Evolutionary conservation across 2,113 vertebrate genomes (phyloP).

Genomic region (Ochotona curzoniae): DNA sequence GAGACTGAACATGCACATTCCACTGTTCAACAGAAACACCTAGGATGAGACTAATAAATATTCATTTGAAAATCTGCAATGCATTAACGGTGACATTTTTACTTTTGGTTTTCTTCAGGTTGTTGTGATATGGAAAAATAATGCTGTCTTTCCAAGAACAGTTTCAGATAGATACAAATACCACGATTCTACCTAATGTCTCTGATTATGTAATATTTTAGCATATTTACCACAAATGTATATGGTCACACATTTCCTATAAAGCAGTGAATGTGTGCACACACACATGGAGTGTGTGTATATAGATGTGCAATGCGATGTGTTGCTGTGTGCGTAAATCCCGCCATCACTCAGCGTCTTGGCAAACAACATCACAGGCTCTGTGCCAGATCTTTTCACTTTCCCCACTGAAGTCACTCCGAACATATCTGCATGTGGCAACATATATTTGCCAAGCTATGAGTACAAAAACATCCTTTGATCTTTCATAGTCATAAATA

Average conservation of each 20-base stretch:
- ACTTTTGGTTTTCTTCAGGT: not conserved
- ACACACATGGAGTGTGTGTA: constrained; percentile 82
- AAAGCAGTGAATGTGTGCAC: constrained; percentile 50
- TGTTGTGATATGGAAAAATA: not conserved
- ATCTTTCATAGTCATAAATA: constrained; percentile 91
- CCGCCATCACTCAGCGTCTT: constrained; percentile 85
- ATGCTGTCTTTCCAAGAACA: not conserved
- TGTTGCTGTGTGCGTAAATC: constrained; percentile 85
- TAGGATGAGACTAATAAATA: not conserved
- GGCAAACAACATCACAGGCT: constrained; percentile 88
- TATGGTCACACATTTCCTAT: constrained; percentile 73
- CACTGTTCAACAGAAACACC: not conserved
- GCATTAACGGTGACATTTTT: not conserved
- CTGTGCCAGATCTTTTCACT: constrained; percentile 85
- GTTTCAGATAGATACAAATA: not conserved
- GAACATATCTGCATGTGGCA: constrained; percentile 88
- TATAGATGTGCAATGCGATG: constrained; percentile 82
- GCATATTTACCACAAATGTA: constrained; percentile 70
- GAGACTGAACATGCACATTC: not conserved
- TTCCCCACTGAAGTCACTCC: constrained; percentile 88
- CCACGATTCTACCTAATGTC: constrained; percentile 19
- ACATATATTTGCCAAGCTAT: constrained; percentile 89
- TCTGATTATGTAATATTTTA: constrained; percentile 22
- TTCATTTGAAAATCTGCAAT: not conserved
- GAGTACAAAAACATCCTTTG: constrained; percentile 90